Evolutionary conservation across 2,113 vertebrate genomes (phyloP).

Genomic region (Herpetotheres cachinnans): DNA sequence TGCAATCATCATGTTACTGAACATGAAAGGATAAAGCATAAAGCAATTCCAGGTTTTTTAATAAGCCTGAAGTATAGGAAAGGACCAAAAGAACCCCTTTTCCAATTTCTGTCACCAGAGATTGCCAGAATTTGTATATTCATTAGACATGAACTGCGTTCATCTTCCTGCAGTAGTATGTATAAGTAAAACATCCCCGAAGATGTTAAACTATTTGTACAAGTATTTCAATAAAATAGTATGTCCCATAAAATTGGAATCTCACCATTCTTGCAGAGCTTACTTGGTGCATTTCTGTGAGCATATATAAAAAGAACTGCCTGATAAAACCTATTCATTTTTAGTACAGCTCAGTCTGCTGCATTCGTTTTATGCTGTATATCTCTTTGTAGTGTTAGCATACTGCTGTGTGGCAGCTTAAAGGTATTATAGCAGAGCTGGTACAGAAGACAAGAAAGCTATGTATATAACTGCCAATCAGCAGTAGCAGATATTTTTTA

Average conservation of each 20-base stretch:
- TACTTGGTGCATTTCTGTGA: neutral
- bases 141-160: neutral
- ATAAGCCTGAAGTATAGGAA: neutral
- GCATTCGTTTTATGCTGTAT: neutral
- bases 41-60: neutral
- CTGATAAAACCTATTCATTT: neutral
- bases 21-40: neutral
- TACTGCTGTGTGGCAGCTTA: neutral
- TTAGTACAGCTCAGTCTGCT: neutral
- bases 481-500: neutral
- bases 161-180: neutral
- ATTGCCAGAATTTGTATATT: neutral
- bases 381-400: conserved; percentile 26
- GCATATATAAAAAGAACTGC: neutral
- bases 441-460: neutral
- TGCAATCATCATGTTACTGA: neutral
- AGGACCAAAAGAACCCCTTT: neutral
- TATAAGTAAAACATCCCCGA: neutral
- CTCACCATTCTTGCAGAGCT: neutral
- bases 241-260: neutral
- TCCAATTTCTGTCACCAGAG: neutral
- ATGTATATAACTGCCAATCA: neutral
- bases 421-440: neutral
- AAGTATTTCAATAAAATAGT: neutral
- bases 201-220: neutral